phyloP scores from a whole-genome alignment of 2,888 invertebrate species.

The Cheilosia soror region DNA sequence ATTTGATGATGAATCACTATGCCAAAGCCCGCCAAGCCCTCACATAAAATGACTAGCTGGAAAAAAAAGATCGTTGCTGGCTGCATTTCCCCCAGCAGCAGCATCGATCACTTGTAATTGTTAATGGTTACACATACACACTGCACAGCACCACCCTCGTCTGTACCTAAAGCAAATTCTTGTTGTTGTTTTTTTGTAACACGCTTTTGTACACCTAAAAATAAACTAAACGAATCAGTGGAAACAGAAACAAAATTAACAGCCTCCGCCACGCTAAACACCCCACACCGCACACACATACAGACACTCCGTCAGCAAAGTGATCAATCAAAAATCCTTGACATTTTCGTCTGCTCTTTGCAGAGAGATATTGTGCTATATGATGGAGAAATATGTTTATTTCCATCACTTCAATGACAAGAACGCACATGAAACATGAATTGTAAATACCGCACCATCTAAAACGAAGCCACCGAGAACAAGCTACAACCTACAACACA shows the following conservation, averaged over 20 bases:
- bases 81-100: conserved; percentile 69
- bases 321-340: conserved; percentile 75
- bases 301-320: conserved; percentile 60
- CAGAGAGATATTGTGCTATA: conserved; percentile 13
- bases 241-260: conserved; percentile 47
- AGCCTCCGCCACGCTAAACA: conserved; percentile 32
- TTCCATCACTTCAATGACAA: conserved; percentile 70
- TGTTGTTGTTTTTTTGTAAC: conserved; percentile 6
- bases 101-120: conserved; percentile 75
- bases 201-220: conserved; percentile 16
- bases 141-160: conserved; percentile 20
- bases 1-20: conserved; percentile 69
- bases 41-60: conserved; percentile 10
- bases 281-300: conserved; percentile 7
- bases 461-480: conserved; percentile 50
- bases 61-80: conserved; percentile 50
- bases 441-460: conserved; percentile 68
- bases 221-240: conserved; percentile 20
- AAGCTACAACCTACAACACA: conserved; percentile 44
- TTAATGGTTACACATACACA: conserved; percentile 47
- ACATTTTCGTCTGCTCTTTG: conserved; percentile 58
- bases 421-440: conserved; percentile 73
- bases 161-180: conserved; percentile 4
- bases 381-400: conserved; percentile 71
- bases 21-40: conserved; percentile 54